These are phyloP conservation scores for Dioctria rufipes DNA, from an alignment of 2,888 invertebrate genomes.

Conservation along the genomic window DNA sequence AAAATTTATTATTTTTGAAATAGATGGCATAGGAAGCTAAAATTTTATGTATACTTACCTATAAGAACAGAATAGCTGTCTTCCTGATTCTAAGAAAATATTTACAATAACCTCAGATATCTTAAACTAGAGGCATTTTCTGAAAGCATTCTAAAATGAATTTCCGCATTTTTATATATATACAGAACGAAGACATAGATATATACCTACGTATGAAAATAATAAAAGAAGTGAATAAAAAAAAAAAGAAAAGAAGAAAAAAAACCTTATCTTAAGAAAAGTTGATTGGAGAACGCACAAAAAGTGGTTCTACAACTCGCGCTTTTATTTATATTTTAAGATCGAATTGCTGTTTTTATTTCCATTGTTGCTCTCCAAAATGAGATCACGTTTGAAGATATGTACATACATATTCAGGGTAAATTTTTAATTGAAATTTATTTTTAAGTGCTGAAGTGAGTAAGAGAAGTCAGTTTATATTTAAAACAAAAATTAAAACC, in stretches of 20 bases:
- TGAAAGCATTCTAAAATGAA: not conserved
- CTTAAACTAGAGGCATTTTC: not conserved
- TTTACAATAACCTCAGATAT: not conserved
- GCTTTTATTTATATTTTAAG: slow-evolving; percentile 18
- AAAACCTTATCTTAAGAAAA: not conserved
- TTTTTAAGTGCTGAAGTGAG: slow-evolving; percentile 21
- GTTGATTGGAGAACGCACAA: slow-evolving; percentile 12
- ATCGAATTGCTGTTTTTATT: slow-evolving; percentile 22
- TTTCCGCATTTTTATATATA: slow-evolving; percentile 29
- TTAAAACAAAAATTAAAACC: no score
- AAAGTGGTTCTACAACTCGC: slow-evolving; percentile 28
- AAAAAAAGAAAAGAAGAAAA: not conserved
- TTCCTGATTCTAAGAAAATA: not conserved
- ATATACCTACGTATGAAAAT: no score
- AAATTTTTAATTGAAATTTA: slow-evolving; percentile 23
- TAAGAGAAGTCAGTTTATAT: not conserved
- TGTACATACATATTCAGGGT: not conserved
- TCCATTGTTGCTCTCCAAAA: slow-evolving; percentile 19
- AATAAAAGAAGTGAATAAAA: no score
- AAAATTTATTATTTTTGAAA: slow-evolving; percentile 6
- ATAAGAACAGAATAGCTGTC: not conserved
- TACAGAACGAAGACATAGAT: not conserved
- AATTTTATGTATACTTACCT: not conserved
- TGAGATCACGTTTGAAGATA: slow-evolving; percentile 31
- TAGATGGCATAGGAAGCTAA: not conserved